Base-by-base conservation (phyloP, 37 sponge, comb jelly and placozoan species). In the Beroe forskalii region DNA sequence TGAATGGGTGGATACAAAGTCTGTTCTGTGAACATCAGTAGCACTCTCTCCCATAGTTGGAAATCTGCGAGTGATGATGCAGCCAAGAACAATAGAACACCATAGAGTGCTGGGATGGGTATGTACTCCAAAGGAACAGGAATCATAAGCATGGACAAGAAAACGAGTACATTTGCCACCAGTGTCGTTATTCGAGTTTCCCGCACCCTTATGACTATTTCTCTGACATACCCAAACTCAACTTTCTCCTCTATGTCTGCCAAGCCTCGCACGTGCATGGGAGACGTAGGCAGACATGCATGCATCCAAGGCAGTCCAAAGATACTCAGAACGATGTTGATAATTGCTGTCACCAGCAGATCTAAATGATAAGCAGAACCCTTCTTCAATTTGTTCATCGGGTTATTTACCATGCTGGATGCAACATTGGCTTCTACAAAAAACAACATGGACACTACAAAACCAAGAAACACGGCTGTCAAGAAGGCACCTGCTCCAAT, bases 271-370 rank as follows among this genome's bases (percentile, higher is more conserved):
- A 80, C 86, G 55, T 80, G 86, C 86, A 80, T 80, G 44, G 86
- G 86, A 4, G 86, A 80, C 1, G 44, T 41, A 3, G 86, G 86
- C 4, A 80, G 86, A 25, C 86, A 80, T 8, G 86, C 86, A 37
- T 80, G 86, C 86, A 80, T 80, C 86, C 86, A 80, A 48, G 86
- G 86, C 30, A 80, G 48, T 24, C 86, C 86, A 41, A 80, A 80
- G 1, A 80, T 27, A 44, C 86, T 80, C n/a, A 80, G 86, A 14
- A 80, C 17, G 48, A 80, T 80, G 86, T 80, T 80, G 86, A 80
- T 80, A 9, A 80, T 20, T 2, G 86, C 86, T 41, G 86, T 80
- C 27, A 38, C 40, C 55, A 80, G 40, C 55, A 80, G 12, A 25
- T 80, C 86, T 20, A 80, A 48, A 38, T 80, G 86, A 25, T 80